Evolutionary conservation across 2,888 invertebrate species (phyloP), one percentile per base, ranked within the genome.

Genomic region (Ischnura elegans): DNA sequence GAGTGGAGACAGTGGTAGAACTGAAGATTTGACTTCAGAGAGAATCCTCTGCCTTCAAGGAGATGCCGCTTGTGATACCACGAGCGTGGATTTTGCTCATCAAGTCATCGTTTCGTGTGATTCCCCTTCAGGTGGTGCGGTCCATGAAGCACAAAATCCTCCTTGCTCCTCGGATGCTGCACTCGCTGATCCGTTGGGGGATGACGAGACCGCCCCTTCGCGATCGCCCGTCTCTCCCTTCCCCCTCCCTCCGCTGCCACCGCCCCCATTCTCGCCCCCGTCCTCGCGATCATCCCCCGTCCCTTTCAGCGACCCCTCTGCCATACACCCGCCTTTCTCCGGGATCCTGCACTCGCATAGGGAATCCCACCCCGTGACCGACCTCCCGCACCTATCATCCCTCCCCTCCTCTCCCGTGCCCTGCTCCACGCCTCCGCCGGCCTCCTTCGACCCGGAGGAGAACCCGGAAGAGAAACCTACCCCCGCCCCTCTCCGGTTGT

Each of bases 301-400:
- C 4, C 76, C 76, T n/a, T 76, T 29, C 16, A 21, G 10, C 25
- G 29, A 29, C 21, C 10, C 46, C 19, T 8, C 43, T 25, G 86
- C 25, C 45, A n/a, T 46, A 10, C 45, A 86, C 45, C 43, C 86
- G n/a, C 42, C 55, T 10, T 87, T 87, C 36, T 47, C 36, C 87
- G 76, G 76, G 3, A 36, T 87, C 25, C 42, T 55, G 42, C 42
- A 61, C 87, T n/a, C 42, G 6, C 42, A 21, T 25, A 43, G 19
- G 42, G 61, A 61, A 55, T 8, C 43, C 43, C 90, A 90, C 43
- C 66, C 90, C 8, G 90, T 90, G 43, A 61, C 90, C 25, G 90
- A 90, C 16, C 90, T 90, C 10, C 90, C 90, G 25, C 90, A 66
- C n/a, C 90, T 87, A 21, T 87, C 87, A 36, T 87, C 87, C 87